Evolutionary conservation across 2,888 invertebrate genomes (phyloP), one percentile per base, ranked within the genome.

Genomic region (Acanthopleura granulata): DNA sequence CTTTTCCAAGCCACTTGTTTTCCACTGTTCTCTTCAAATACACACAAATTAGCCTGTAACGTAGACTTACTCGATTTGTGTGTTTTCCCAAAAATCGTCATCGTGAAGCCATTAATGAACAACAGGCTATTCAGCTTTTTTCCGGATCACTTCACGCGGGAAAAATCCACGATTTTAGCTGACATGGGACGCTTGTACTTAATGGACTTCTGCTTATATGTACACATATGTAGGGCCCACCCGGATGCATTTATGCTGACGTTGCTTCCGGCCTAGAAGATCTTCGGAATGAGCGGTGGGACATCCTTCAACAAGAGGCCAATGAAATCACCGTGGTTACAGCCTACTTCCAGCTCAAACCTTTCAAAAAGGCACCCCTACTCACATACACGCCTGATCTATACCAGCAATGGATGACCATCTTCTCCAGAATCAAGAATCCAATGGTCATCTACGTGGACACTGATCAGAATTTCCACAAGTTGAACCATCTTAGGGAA

Each of bases 381-480:
- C 30, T 57, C 0, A 49, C 69, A 18, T 70, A 76, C 57, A 75
- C 79, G 1, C 74, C 70, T 22, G 57, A 77, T 14, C 72, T 73
- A 12, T 83, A 83, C 73, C 71, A 73, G 30, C 62, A 75, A 0
- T 83, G 80, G 82, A 72, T 79, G 6, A 51, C 25, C 16, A 70
- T 74, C 0, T 82, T 81, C 72, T 18, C 27, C 14, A 75, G 73
- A 72, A 66, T 85, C 0, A 57, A 70, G 15, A 82, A 81, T 50
- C 81, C 81, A 15, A 40, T 83, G 11, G 79, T 85, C 1, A 76
- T 85, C 9, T 85, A 80, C 66, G 82, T 83, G 0, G 83, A 85
- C 66, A 80, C 79, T 12, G 40, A 40, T 40, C 40, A 40, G 40
- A 40, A 40, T 40, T 40, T 61, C 18, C 50, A 76, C 14, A 29